Conservation (phyloP, 35 echinoderm and acorn worm species). For the Apostichopus californicus region DNA sequence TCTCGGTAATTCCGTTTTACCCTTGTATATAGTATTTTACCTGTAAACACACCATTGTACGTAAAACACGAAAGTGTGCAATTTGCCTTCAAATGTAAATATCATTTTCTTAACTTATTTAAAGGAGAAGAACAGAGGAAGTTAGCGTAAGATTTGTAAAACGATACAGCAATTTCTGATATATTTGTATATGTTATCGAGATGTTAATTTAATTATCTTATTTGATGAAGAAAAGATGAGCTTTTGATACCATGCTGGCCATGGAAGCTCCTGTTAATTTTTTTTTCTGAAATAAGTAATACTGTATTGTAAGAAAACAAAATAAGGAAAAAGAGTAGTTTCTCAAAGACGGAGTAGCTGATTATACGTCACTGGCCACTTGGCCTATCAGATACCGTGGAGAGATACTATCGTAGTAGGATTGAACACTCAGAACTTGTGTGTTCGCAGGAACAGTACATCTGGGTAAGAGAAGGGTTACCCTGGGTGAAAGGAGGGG, state of each 20-base stretch:
- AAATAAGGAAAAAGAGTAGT: no score
- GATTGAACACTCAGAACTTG: no score
- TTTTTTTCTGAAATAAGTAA: conserved; percentile 7
- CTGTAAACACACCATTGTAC: conserved; percentile 4
- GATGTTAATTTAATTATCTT: background rate
- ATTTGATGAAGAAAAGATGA: background rate
- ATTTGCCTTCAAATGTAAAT: conserved; percentile 39
- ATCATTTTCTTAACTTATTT: conserved; percentile 23
- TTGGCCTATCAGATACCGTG: no score
- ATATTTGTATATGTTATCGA: conserved; percentile 31
- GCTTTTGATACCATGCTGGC: background rate
- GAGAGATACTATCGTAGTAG: no score
- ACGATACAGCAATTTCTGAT: background rate
- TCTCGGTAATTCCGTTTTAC: background rate
- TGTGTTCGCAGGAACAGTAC: no score
- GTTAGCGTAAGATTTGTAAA: background rate
- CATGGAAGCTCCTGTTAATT: background rate
- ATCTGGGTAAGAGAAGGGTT: no score
- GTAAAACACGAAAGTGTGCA: conserved; percentile 44
- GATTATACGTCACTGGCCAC: no score
- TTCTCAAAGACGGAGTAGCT: no score
- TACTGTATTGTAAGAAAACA: no score
- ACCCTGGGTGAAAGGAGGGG: no score
- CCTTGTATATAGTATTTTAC: background rate
- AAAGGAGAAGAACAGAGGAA: background rate